These are phyloP conservation scores for Craseonycteris thonglongyai DNA, from an alignment of 2,113 vertebrate genomes.

Conservation along the genomic window DNA sequence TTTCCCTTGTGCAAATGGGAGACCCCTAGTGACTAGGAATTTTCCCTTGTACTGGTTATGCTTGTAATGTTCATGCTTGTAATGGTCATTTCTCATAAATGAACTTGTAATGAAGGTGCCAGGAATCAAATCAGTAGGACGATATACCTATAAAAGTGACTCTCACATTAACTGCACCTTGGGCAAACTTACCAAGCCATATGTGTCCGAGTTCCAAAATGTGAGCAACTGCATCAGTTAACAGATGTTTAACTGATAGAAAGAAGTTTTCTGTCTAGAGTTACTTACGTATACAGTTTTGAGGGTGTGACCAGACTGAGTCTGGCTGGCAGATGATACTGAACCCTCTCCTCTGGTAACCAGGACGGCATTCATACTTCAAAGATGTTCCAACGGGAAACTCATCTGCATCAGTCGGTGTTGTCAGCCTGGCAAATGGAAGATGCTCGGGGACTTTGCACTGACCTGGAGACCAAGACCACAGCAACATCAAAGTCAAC, in stretches of 20 bases:
- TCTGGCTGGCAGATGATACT: neutral
- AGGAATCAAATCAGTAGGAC: neutral
- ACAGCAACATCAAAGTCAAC: neutral
- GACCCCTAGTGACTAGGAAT: neutral
- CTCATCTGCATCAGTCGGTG: accelerated
- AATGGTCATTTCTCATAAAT: neutral
- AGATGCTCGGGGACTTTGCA: neutral
- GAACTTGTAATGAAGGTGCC: neutral
- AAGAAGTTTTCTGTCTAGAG: neutral
- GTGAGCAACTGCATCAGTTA: neutral
- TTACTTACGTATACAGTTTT: slow-evolving; percentile 42
- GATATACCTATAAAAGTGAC: neutral
- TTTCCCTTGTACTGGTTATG: neutral
- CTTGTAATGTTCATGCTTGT: neutral
- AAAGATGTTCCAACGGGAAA: slow-evolving; percentile 42
- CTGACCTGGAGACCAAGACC: slow-evolving; percentile 24
- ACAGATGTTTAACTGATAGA: neutral
- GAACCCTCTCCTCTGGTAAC: neutral
- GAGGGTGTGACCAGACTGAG: neutral
- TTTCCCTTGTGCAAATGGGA: neutral
- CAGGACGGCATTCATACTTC: slow-evolving; percentile 45
- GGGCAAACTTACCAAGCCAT: neutral
- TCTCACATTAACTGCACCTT: neutral
- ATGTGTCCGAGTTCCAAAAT: neutral
- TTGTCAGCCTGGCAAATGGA: neutral